Percentiles rank a stretch among this genome's conserved stretches.
Evolutionary conservation across 1,140 invertebrate species (phyloP).

Genomic region (Zaprionus camerounensis): DNA sequence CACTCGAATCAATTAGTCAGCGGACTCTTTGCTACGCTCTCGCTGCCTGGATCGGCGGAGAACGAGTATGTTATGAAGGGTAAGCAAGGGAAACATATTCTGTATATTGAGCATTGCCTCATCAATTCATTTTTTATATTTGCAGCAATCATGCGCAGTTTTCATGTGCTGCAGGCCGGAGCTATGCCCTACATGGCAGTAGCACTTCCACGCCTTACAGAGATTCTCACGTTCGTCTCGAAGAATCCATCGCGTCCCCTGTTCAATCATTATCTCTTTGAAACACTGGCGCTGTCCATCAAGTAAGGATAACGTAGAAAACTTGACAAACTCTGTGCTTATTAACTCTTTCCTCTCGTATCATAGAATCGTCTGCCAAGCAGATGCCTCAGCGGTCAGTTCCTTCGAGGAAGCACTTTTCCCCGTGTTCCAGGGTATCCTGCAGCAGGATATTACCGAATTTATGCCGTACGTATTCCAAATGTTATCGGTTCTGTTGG

Average conservation of each 20-base stretch:
- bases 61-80: constrained; percentile 99
- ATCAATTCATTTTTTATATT: constrained; percentile 58
- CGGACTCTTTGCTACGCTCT: constrained; percentile 91
- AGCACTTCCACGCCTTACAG: constrained; percentile 92
- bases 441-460: constrained; percentile 97
- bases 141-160: constrained; percentile 93
- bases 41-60: constrained; percentile 91
- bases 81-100: constrained; percentile 74
- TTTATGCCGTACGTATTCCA: constrained; percentile 99
- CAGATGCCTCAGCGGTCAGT: constrained; percentile 90
- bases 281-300: constrained; percentile 95
- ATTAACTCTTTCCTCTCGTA: not conserved
- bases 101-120: not conserved
- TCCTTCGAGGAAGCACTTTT: constrained; percentile 96
- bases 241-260: constrained; percentile 98
- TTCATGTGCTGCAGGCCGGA: constrained; percentile 91
- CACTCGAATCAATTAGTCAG: constrained; percentile 88
- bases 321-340: not conserved
- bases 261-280: constrained; percentile 99
- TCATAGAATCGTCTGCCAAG: constrained; percentile 90
- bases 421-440: constrained; percentile 96
- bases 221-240: constrained; percentile 92
- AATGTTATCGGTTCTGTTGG: constrained; percentile 96
- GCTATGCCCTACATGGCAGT: constrained; percentile 92
- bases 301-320: constrained; percentile 84